Evolutionary conservation across 2,113 vertebrate species (phyloP).

Genomic region (Cervus canadensis): DNA sequence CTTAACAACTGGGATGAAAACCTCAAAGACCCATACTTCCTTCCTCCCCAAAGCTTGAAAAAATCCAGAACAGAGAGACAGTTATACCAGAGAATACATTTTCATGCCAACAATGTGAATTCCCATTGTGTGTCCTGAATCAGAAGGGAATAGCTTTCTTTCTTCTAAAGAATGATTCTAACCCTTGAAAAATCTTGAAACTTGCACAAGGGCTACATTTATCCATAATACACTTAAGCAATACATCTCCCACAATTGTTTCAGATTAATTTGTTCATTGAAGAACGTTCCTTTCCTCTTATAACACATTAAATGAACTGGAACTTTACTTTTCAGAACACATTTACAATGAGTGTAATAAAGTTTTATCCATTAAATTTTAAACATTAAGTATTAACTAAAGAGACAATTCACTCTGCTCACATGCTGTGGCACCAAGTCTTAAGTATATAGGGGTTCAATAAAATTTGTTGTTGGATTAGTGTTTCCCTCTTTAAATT

Average conservation of each 20-base stretch:
- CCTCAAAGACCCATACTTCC: background rate
- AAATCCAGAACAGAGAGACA: background rate
- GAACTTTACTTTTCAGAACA: background rate
- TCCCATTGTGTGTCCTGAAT: background rate
- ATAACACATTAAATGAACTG: background rate
- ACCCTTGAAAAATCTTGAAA: background rate
- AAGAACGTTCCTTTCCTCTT: background rate
- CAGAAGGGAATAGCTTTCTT: background rate
- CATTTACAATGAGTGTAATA: background rate
- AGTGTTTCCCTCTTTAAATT: background rate
- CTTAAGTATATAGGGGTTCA: background rate
- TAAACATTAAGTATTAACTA: background rate
- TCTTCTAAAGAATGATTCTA: background rate
- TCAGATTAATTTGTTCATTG: background rate
- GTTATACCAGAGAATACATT: background rate
- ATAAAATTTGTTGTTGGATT: background rate
- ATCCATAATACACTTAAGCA: background rate
- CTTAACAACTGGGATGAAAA: background rate
- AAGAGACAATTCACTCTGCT: background rate
- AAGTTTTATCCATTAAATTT: background rate
- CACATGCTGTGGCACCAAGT: background rate
- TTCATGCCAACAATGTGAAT: background rate
- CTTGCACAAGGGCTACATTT: background rate
- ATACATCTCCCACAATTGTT: background rate
- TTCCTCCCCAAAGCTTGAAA: background rate